Evolutionary conservation across 92 coral and sea anemone genomes (phyloP), one percentile per base, ranked within the genome.

Genomic region (Anthopleura xanthogrammica): DNA sequence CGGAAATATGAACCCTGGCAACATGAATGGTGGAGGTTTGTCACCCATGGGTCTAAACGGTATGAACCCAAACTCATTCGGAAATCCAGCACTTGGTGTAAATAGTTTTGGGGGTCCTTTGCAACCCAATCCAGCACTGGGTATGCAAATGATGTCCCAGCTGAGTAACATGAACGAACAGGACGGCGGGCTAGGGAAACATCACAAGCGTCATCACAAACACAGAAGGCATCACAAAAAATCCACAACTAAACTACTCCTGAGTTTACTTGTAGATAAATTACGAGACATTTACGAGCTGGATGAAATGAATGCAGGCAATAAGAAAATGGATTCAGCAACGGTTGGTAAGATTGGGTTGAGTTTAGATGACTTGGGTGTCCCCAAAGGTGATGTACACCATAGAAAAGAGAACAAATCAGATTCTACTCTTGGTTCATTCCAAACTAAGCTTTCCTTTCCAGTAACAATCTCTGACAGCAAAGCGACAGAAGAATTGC

Each of bases 281-380:
- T 78, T 94, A 82, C 92, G 92, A 84, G 98, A 94, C 52, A 94
- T 94, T 58, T 94, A 94, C 80, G 95, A 94, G 76, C 87, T 94
- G 77, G 98, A 91, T 64, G 85, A 91, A 77, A 75, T 93, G 22
- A 93, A 80, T 76, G 23, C 92, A 12, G 83, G 77, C 5, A 57
- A 86, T 12, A 41, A 65, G n/a, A 78, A 73, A 46, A 19, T 78
- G 40, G 85, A 91, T 64, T 87, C 95, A 1, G 79, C 85, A 62
- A 78, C 93, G 6, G 84, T 17, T 43, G 94, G 94, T 23, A 94
- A 89, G 66, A 85, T 91, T 73, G 93, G 87, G 41, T 80, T 86
- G 65, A 73, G 79, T 2, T 20, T 83, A 14, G 87, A 87, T 42
- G 83, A 82, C 40, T 76, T 73, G 23, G 85, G 19, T 40, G 85